Evolutionary conservation across 2,888 invertebrate species (phyloP), one percentile per base, ranked within the genome.

Genomic region (Argyra leucocephala): DNA sequence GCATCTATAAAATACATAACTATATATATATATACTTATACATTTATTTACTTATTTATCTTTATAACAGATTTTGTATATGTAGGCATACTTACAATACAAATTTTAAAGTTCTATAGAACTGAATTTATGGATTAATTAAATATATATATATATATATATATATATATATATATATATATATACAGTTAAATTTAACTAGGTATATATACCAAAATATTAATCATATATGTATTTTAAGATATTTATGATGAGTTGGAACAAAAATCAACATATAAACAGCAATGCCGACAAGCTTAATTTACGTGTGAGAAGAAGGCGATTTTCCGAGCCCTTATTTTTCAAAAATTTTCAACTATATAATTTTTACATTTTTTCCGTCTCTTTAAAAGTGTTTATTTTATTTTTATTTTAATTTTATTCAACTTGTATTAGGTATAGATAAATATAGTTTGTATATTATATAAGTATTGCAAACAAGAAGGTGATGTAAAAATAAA

Each of bases 221-320:
- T n/a, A n/a, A n/a, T n/a, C n/a, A n/a, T n/a, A 18, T 18, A 15
- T n/a, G 2, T 15, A 48, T 48, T 18, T 18, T 48, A 48, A 48
- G 48, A n/a, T 48, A 18, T 15, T 48, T n/a, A 2, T 48, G 48
- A 48, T 48, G 48, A 48, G 48, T 18, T 48, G n/a, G 48, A 48
- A n/a, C 4, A 48, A 48, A n/a, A 48, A 48, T 48, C 48, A 48
- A 48, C 15, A 48, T 48, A n/a, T n/a, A 48, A 48, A 48, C 48
- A 48, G 15, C 48, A 48, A 48, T 48, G 48, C 48, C 48, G 48
- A 48, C 48, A 48, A 48, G 48, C 48, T 48, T 48, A 48, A 48
- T 48, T 48, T 48, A 48, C 48, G 48, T 48, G 48, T 59, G 59
- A 59, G 59, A 59, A 59, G 23, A 59, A 24, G 59, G 59, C 59